Conservation (phyloP, 2,888 invertebrate genomes). For the Melinaea menophilus region DNA sequence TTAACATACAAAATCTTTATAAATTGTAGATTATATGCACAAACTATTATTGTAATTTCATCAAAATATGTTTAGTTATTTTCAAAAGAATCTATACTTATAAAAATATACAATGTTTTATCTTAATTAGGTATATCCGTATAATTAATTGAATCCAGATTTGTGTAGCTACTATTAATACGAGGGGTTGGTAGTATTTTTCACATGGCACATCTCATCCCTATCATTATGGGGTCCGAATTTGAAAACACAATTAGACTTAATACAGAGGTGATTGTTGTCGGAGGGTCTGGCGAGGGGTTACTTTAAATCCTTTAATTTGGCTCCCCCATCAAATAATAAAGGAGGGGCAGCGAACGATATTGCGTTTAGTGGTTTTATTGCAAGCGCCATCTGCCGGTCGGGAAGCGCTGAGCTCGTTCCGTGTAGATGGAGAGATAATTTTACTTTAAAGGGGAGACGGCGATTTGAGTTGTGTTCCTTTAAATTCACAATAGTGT, state of each 20-base stretch:
- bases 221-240: slow-evolving; percentile 67
- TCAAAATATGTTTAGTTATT: no score
- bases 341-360: slow-evolving; percentile 68
- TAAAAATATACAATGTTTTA: no score
- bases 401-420: slow-evolving; percentile 34
- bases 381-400: slow-evolving; percentile 77
- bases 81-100: no score
- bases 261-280: slow-evolving; percentile 79
- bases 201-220: slow-evolving; percentile 61
- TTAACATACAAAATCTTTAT: no score
- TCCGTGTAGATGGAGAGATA: slow-evolving; percentile 71
- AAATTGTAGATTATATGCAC: no score
- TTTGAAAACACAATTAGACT: slow-evolving; percentile 79
- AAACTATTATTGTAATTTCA: no score
- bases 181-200: slow-evolving; percentile 57
- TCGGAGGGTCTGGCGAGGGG: slow-evolving; percentile 72
- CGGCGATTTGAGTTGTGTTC: slow-evolving; percentile 48
- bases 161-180: slow-evolving; percentile 51
- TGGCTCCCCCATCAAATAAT: slow-evolving; percentile 78
- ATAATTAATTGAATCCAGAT: no score
- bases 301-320: slow-evolving; percentile 77
- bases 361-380: slow-evolving; percentile 78
- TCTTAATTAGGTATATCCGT: no score
- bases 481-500: slow-evolving; percentile 61
- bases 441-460: slow-evolving; percentile 65